phyloP scores from a whole-genome alignment of 1,140 invertebrate genomes.

The Medauroidea extradentata region DNA sequence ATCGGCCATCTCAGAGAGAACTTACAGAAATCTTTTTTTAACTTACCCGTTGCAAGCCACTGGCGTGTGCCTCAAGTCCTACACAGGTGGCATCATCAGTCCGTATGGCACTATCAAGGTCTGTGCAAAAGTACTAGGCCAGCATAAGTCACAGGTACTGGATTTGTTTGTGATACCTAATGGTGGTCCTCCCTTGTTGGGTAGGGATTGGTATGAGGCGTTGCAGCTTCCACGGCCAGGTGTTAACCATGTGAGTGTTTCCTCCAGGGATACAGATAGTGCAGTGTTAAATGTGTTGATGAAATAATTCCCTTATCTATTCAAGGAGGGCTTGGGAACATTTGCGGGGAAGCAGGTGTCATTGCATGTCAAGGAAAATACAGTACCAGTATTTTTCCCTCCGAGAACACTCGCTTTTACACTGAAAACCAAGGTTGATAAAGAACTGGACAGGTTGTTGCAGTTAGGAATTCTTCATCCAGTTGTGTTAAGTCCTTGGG shows the following conservation, averaged over 20 bases:
- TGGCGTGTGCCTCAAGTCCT: neutral
- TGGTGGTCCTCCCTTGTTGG: slow-evolving; percentile 17
- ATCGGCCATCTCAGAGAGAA: too few relatives aligned
- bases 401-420: neutral
- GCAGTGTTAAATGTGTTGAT: neutral
- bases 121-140: neutral
- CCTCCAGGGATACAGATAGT: neutral
- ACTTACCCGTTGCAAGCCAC: too few relatives aligned
- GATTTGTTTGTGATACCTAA: neutral
- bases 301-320: neutral
- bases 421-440: neutral
- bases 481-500: slow-evolving; percentile 32
- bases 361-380: neutral
- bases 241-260: neutral
- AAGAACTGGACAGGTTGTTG: slow-evolving; percentile 1
- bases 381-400: neutral
- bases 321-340: neutral
- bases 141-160: neutral
- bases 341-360: neutral
- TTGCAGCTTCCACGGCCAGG: slow-evolving; percentile 3
- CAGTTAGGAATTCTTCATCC: neutral
- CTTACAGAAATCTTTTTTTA: too few relatives aligned
- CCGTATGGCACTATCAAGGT: neutral
- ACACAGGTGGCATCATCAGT: neutral
- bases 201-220: slow-evolving; percentile 24